Percentiles rank a stretch among this genome's conserved stretches.
These are phyloP conservation scores for Mesodorylaimus sp. DNA, from an alignment of 2,888 invertebrate genomes.

Conservation along the genomic window DNA sequence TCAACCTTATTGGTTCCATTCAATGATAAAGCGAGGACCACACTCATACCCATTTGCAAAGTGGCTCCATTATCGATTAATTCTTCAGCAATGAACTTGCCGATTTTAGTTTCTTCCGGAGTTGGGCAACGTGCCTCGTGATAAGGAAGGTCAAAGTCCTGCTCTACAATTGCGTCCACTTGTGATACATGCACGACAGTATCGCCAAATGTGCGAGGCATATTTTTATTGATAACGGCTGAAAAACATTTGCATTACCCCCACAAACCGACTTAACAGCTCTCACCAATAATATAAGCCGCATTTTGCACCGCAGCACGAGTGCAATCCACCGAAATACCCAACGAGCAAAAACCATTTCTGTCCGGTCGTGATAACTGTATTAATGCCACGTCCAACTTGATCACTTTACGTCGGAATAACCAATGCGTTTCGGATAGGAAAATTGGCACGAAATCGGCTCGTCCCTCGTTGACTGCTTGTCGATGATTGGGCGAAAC, in stretches of 20 bases:
- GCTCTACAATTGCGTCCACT: constrained; percentile 62
- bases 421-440: constrained; percentile 74
- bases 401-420: constrained; percentile 62
- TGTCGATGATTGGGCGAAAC: constrained; percentile 79
- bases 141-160: constrained; percentile 36
- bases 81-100: constrained; percentile 68
- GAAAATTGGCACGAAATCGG: constrained; percentile 75
- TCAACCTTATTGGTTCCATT: too few relatives aligned
- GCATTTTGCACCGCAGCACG: constrained; percentile 63
- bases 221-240: constrained; percentile 54
- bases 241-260: too few relatives aligned
- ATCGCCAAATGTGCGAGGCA: constrained; percentile 88
- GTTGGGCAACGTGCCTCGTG: too few relatives aligned
- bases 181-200: constrained; percentile 75
- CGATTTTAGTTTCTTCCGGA: constrained; percentile 68
- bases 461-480: constrained; percentile 66
- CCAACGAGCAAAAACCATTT: constrained; percentile 77
- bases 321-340: constrained; percentile 80
- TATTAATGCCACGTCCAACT: constrained; percentile 50
- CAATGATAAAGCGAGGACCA: too few relatives aligned
- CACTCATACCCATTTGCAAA: constrained; percentile 62
- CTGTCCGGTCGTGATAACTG: constrained; percentile 60
- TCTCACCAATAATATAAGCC: constrained; percentile 69
- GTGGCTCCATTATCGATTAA: constrained; percentile 80
- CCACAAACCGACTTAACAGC: too few relatives aligned